Evolutionary conservation across 2,888 invertebrate genomes (phyloP).

Genomic region (Drosophila leonis): DNA sequence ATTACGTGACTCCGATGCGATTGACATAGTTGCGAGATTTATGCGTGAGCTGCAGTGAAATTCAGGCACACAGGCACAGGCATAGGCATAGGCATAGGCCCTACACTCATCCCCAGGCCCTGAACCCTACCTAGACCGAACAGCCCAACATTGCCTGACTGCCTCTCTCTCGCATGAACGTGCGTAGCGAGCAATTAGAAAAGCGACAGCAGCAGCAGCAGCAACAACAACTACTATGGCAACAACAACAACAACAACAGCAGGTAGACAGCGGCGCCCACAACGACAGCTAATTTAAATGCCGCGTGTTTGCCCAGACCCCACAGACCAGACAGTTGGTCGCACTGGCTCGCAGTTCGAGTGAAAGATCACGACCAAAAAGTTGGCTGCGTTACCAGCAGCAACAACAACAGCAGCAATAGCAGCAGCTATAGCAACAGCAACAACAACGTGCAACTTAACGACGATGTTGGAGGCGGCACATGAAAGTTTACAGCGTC

Average conservation of each 20-base stretch:
- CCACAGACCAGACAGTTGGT: slow-evolving; percentile 54
- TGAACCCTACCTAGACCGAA: background rate
- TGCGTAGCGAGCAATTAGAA: slow-evolving; percentile 76
- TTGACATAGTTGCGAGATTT: slow-evolving; percentile 82
- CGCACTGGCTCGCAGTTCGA: slow-evolving; percentile 51
- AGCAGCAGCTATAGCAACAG: slow-evolving; percentile 17
- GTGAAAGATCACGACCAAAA: slow-evolving; percentile 81
- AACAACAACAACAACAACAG: slow-evolving; percentile 27
- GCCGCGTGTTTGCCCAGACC: slow-evolving; percentile 62
- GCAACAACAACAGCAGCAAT: slow-evolving; percentile 24
- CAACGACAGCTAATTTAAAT: slow-evolving; percentile 77
- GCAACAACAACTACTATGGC: slow-evolving; percentile 23
- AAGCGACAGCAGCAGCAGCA: slow-evolving; percentile 38
- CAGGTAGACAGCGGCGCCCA: slow-evolving; percentile 63
- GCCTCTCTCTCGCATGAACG: slow-evolving; percentile 49
- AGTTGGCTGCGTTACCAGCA: slow-evolving; percentile 60
- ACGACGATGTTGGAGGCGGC: slow-evolving; percentile 67
- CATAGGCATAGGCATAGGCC: slow-evolving; percentile 11
- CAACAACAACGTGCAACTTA: slow-evolving; percentile 43
- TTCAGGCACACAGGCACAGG: slow-evolving; percentile 22
- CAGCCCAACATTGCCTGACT: slow-evolving; percentile 15
- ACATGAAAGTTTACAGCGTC: slow-evolving; percentile 76
- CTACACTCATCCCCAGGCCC: slow-evolving; percentile 18
- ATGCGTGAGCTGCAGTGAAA: slow-evolving; percentile 68
- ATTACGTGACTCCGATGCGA: slow-evolving; percentile 81